Percentiles rank a stretch among this genome's conserved stretches.
These are phyloP conservation scores for Lepisosteus osseus DNA, from an alignment of 2,113 vertebrate genomes.

Conservation along the genomic window DNA sequence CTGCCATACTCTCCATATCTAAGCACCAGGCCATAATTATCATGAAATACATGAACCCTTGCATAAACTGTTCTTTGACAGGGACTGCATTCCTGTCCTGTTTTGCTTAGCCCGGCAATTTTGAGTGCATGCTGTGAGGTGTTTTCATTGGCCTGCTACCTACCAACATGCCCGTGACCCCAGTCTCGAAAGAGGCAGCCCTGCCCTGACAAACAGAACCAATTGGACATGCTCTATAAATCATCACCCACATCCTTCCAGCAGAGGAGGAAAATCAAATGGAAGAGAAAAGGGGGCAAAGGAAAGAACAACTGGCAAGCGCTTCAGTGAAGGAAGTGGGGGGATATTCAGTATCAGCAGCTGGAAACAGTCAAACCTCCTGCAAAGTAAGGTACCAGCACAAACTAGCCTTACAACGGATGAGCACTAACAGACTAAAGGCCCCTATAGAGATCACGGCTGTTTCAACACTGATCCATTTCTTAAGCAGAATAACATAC, in stretches of 20 bases:
- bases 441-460: constrained; percentile 57
- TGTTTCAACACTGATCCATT: constrained; percentile 28
- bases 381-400: constrained; percentile 59
- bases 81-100: constrained; percentile 50
- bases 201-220: constrained; percentile 58
- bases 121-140: constrained; percentile 53
- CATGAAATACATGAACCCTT: constrained; percentile 30
- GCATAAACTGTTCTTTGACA: constrained; percentile 53
- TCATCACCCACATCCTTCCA: constrained; percentile 66
- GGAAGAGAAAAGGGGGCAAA: constrained; percentile 22
- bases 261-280: constrained; percentile 55
- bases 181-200: constrained; percentile 43
- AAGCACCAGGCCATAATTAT: constrained; percentile 21
- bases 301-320: constrained; percentile 53
- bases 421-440: constrained; percentile 58
- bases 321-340: constrained; percentile 59
- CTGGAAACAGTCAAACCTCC: constrained; percentile 74
- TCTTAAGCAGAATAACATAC: constrained; percentile 54
- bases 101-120: constrained; percentile 60
- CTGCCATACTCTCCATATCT: constrained; percentile 22
- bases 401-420: constrained; percentile 51
- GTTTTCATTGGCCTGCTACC: constrained; percentile 66
- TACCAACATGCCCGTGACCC: constrained; percentile 54
- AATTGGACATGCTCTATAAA: constrained; percentile 68
- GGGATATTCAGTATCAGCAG: constrained; percentile 67